Base-by-base conservation (phyloP, 2,888 invertebrate species). In the Alcis repandata region DNA sequence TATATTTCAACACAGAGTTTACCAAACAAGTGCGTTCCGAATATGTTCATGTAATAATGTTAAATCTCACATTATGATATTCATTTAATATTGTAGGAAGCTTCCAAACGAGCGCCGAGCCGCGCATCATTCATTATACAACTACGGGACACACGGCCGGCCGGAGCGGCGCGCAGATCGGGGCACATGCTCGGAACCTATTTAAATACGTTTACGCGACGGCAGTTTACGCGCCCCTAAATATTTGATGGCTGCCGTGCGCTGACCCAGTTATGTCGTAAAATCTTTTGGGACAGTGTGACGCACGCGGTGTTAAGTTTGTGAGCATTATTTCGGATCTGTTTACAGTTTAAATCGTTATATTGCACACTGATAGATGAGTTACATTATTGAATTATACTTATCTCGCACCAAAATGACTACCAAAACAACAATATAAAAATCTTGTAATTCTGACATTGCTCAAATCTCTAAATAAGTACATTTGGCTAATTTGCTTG, bases 211-310 rank as follows among this genome's bases (percentile, higher is more conserved):
- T 33, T 49, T 33, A 49, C 49, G 49, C 49, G 49, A 10, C 68
- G 58, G 32, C 60, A 32, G 49, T 49, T 32, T 49, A 49, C 49
- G 49, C 49, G 17, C 17, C 59, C 63, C 63, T 75, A 56, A 73
- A 78, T 78, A 74, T 77, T 77, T 74, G 72, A 76, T 70, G 60
- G 54, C 17, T 32, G 33, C 58, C 54, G 46, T 59, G 15, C 43
- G 45, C 62, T 61, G 60, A 53, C 67, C 66, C 63, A 38, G 57
- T 64, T 67, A 61, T 69, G 58, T 60, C 68, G 53, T 63, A 53
- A 64, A 70, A 54, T 63, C 70, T 64, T 70, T 69, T 38, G 69
- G 65, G 64, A 67, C 49, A 27, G 13, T 0, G 19, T 27, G 52
- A 66, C 57, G 32, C 45, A 53, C 45, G 3, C 58, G 0, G 10